These are phyloP conservation scores for Enteromius thamalakanensis DNA, from an alignment of 2,797 vertebrate genomes.

Conservation along the genomic window DNA sequence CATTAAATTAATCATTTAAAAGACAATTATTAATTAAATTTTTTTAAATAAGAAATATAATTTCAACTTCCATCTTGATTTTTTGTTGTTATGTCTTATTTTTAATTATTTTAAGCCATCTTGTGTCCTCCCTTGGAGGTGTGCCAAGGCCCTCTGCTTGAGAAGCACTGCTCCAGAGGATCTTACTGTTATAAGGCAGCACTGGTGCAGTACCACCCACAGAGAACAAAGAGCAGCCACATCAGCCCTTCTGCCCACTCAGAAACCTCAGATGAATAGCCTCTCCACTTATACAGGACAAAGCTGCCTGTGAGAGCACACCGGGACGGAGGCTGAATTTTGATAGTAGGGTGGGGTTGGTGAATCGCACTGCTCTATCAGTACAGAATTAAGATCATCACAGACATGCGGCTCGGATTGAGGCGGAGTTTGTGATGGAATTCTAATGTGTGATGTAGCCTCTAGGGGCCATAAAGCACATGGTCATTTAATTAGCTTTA, in stretches of 20 bases:
- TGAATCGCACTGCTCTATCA: background rate
- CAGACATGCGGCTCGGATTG: background rate
- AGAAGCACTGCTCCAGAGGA: background rate
- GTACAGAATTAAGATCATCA: background rate
- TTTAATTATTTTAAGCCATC: background rate
- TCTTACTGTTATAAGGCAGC: background rate
- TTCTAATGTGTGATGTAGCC: conserved; percentile 22
- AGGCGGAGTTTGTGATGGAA: conserved; percentile 14
- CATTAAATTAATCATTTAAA: too few relatives aligned
- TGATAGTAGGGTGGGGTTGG: conserved; percentile 15
- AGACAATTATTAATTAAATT: background rate
- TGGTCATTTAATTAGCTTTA: conserved; percentile 52
- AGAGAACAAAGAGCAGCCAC: conserved; percentile 29
- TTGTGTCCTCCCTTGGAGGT: background rate
- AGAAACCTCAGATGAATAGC: conserved; percentile 14
- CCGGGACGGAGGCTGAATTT: conserved; percentile 8
- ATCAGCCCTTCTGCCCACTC: conserved; percentile 1
- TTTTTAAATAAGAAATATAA: background rate
- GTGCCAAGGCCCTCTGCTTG: background rate
- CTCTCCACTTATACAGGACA: conserved; percentile 16
- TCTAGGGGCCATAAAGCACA: conserved; percentile 37
- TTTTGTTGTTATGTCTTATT: background rate
- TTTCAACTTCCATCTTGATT: background rate
- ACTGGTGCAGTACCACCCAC: conserved; percentile 25
- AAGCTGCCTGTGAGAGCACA: conserved; percentile 1